A percentile compares a stretch with the other conserved stretches of the same genome.
These are phyloP conservation scores for Selenia dentaria DNA, from an alignment of 2,888 invertebrate genomes.

Conservation along the genomic window DNA sequence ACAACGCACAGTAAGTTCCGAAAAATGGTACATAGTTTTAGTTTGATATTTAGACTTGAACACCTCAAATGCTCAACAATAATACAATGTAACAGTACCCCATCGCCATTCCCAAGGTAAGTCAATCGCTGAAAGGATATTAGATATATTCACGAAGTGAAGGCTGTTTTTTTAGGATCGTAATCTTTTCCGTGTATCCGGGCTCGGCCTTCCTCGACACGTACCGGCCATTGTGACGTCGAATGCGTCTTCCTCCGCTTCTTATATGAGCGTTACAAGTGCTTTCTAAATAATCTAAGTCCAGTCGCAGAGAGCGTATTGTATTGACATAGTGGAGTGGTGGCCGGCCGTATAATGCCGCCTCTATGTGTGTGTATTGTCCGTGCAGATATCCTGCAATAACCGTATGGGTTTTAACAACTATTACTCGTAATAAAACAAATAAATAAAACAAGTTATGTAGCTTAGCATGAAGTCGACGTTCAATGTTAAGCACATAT, in stretches of 20 bases:
- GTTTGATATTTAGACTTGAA: no score
- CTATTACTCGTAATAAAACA: no score
- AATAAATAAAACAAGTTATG: no score
- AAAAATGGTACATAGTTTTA: no score
- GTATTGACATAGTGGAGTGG: constrained; percentile 85
- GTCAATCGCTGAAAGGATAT: constrained; percentile 71
- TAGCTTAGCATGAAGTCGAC: no score
- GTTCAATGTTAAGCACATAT: no score
- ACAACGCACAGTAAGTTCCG: no score
- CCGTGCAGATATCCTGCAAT: constrained; percentile 29
- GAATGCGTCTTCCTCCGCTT: constrained; percentile 81
- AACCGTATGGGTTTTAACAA: constrained; percentile 8
- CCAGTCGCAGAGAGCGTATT: constrained; percentile 84
- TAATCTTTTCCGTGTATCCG: constrained; percentile 81
- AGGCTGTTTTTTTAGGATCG: constrained; percentile 83
- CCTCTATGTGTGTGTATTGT: constrained; percentile 60
- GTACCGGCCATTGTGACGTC: constrained; percentile 82
- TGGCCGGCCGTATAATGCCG: constrained; percentile 83
- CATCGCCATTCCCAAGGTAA: constrained; percentile 53
- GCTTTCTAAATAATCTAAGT: constrained; percentile 86
- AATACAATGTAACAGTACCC: constrained; percentile 43
- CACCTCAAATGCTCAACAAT: background rate
- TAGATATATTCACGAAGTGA: constrained; percentile 71
- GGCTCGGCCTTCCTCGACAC: constrained; percentile 74
- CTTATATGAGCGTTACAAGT: constrained; percentile 86